Percentiles rank a stretch among this genome's conserved stretches.
Conservation (phyloP, 2,888 invertebrate genomes). For the Drosophila prostipennis region DNA sequence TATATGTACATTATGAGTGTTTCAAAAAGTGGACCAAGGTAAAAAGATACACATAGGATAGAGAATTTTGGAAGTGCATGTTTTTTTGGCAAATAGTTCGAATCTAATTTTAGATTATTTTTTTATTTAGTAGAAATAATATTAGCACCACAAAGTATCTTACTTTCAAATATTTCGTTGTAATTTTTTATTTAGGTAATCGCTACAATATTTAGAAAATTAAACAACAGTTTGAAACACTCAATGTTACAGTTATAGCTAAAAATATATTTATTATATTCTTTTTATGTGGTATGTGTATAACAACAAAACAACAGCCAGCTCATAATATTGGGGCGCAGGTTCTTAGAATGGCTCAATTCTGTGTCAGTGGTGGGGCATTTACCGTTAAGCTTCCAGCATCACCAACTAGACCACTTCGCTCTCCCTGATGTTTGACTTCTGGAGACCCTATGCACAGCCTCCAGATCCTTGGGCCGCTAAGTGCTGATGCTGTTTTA, state of each 20-base stretch:
- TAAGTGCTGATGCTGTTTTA: slow-evolving; percentile 28
- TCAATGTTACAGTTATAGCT: slow-evolving; percentile 30
- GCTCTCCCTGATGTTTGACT: slow-evolving; percentile 25
- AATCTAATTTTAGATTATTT: not conserved
- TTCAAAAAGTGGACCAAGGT: slow-evolving; percentile 38
- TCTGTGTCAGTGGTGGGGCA: slow-evolving; percentile 51
- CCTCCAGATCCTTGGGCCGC: slow-evolving; percentile 28
- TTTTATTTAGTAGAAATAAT: not conserved
- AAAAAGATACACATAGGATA: not conserved
- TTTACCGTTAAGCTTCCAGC: slow-evolving; percentile 64
- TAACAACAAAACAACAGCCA: slow-evolving; percentile 57
- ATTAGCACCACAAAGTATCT: not conserved
- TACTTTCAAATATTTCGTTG: not conserved
- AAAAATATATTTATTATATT: slow-evolving; percentile 40
- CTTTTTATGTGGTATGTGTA: slow-evolving; percentile 34
- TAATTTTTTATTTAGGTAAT: not conserved
- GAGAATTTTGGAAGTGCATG: not conserved
- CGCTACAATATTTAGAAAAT: not conserved
- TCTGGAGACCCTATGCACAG: slow-evolving; percentile 1
- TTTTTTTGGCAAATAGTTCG: too few relatives aligned
- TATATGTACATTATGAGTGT: slow-evolving; percentile 55
- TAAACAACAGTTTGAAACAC: slow-evolving; percentile 57
- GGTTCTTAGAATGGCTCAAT: slow-evolving; percentile 49
- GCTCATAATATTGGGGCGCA: slow-evolving; percentile 61
- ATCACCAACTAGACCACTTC: slow-evolving; percentile 44